These are phyloP conservation scores for Zaprionus lachaisei DNA, from an alignment of 1,140 invertebrate genomes.

Conservation along the genomic window DNA sequence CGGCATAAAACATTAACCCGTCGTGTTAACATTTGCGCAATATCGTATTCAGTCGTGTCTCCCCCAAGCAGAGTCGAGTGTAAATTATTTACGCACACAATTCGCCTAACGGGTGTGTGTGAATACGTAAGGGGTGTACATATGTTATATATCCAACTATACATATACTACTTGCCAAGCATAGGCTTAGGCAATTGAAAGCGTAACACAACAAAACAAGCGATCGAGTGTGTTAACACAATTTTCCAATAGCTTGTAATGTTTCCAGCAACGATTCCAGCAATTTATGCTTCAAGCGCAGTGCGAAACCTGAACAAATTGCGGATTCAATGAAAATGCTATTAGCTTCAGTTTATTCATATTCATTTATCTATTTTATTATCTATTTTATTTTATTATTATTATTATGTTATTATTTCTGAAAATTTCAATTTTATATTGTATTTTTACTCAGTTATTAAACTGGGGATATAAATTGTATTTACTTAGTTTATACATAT, in stretches of 20 bases:
- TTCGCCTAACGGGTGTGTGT: conserved; percentile 28
- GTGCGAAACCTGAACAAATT: background rate
- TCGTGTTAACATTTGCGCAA: conserved; percentile 40
- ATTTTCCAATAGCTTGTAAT: conserved; percentile 42
- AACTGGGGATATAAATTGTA: too few relatives aligned
- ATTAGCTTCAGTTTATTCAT: background rate
- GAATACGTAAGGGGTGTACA: conserved; percentile 1
- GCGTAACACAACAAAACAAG: conserved; percentile 30
- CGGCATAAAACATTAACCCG: conserved; percentile 21
- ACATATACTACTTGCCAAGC: background rate
- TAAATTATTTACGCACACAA: conserved; percentile 71
- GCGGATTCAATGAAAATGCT: background rate
- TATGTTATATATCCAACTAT: conserved; percentile 8
- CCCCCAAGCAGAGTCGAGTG: conserved; percentile 43
- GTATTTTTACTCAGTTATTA: too few relatives aligned
- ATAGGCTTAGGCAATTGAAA: conserved; percentile 12
- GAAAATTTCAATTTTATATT: background rate
- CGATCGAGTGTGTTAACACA: conserved; percentile 45
- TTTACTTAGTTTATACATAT: background rate
- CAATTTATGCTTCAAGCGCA: background rate
- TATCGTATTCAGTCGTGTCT: background rate
- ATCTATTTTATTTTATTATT: too few relatives aligned
- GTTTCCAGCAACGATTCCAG: background rate
- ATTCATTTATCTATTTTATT: background rate
- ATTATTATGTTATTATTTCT: too few relatives aligned